phyloP scores from a whole-genome alignment of 1,140 invertebrate genomes.

The Phymastichus coffea region DNA sequence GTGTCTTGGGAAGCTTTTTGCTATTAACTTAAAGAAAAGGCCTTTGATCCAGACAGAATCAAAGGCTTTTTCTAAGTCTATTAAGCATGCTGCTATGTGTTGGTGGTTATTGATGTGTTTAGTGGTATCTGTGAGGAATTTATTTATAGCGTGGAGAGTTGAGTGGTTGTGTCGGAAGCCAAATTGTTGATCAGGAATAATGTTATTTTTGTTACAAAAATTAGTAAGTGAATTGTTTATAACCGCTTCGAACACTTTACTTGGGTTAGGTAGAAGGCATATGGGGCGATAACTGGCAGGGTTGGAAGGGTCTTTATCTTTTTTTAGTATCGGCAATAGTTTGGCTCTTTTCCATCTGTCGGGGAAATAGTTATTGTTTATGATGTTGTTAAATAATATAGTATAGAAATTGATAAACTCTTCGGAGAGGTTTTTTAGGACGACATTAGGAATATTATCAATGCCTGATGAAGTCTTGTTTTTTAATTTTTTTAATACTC shows the following conservation, averaged over 20 bases:
- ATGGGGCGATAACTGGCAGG: slow-evolving; percentile 32
- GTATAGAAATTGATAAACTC: not conserved
- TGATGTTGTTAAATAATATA: slow-evolving; percentile 23
- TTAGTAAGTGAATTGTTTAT: slow-evolving; percentile 12
- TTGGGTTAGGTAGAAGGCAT: slow-evolving; percentile 26
- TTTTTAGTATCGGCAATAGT: slow-evolving; percentile 31
- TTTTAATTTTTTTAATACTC: slow-evolving; percentile 23
- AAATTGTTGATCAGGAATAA: slow-evolving; percentile 33
- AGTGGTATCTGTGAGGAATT: slow-evolving; percentile 18
- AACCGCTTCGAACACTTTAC: slow-evolving; percentile 36
- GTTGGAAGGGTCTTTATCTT: slow-evolving; percentile 24
- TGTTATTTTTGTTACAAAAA: slow-evolving; percentile 25
- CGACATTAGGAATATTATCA: slow-evolving; percentile 22
- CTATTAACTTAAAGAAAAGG: slow-evolving; percentile 31
- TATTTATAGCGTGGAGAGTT: slow-evolving; percentile 24
- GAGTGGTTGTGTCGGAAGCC: slow-evolving; percentile 28
- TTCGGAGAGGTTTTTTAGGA: slow-evolving; percentile 17
- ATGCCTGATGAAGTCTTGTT: slow-evolving; percentile 27
- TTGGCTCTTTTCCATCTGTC: slow-evolving; percentile 31
- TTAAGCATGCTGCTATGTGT: slow-evolving; percentile 32
- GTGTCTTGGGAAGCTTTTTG: slow-evolving; percentile 23
- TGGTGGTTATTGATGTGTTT: slow-evolving; percentile 28
- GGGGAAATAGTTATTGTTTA: slow-evolving; percentile 28
- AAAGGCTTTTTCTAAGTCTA: slow-evolving; percentile 43
- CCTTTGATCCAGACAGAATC: slow-evolving; percentile 34